phyloP scores from a whole-genome alignment of 2,888 invertebrate species.

The Heliothis peltigera region DNA sequence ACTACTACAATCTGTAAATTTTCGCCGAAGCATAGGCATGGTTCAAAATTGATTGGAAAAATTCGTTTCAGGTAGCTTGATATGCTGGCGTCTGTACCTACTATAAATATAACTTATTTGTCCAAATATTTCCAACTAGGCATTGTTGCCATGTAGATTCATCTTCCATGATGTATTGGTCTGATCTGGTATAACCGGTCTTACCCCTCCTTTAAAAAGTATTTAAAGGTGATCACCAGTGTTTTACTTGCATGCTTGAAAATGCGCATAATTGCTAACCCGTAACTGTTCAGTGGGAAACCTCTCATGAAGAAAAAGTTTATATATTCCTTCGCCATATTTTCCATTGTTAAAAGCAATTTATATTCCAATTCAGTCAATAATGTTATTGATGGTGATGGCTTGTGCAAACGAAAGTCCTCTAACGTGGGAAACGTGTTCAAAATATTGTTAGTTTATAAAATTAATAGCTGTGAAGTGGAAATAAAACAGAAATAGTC shows the following conservation, averaged over 20 bases:
- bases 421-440: slow-evolving; percentile 14
- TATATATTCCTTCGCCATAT: slow-evolving; percentile 18
- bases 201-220: slow-evolving; percentile 38
- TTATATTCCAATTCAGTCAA: slow-evolving; percentile 36
- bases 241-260: not conserved
- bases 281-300: slow-evolving; percentile 20
- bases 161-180: no score
- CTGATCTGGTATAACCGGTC: not conserved
- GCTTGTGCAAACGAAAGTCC: slow-evolving; percentile 12
- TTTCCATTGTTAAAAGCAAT: slow-evolving; percentile 27
- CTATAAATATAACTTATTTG: no score
- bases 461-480: slow-evolving; percentile 5
- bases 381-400: slow-evolving; percentile 33
- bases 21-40: no score
- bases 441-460: slow-evolving; percentile 5
- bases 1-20: no score
- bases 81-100: no score
- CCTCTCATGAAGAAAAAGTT: slow-evolving; percentile 38
- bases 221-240: no score
- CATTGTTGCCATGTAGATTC: no score
- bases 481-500: slow-evolving; percentile 19
- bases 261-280: slow-evolving; percentile 46
- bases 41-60: no score
- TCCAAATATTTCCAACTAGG: no score
- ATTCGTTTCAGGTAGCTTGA: no score